phyloP scores from a whole-genome alignment of 2,797 vertebrate species.

The Hozukius guyotensis region DNA sequence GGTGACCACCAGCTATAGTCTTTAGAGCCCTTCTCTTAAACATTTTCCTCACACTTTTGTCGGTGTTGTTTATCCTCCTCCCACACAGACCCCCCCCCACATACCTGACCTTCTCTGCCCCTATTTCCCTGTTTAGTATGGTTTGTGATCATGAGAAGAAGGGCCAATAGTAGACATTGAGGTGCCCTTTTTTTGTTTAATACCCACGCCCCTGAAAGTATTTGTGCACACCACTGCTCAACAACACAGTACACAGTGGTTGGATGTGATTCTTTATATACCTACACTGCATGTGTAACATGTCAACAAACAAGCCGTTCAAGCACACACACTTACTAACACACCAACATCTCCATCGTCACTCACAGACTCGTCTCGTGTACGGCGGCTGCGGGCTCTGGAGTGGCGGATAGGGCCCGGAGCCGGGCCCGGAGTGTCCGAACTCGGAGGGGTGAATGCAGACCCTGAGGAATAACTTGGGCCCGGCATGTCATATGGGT shows the following conservation, averaged over 20 bases:
- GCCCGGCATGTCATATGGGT: constrained; percentile 94
- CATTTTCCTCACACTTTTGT: background rate
- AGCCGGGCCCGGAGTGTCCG: constrained; percentile 73
- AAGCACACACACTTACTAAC: constrained; percentile 83
- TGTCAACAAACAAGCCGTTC: constrained; percentile 58
- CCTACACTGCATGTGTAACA: constrained; percentile 30
- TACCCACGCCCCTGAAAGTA: background rate
- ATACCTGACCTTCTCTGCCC: background rate
- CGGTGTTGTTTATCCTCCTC: background rate
- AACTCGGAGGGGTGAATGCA: constrained; percentile 77
- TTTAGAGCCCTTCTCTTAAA: background rate
- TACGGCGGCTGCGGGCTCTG: constrained; percentile 87
- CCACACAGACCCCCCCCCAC: background rate
- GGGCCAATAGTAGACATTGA: background rate
- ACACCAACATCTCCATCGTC: constrained; percentile 84
- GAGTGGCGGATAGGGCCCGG: constrained; percentile 75
- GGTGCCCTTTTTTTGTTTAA: background rate
- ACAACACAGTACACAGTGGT: background rate
- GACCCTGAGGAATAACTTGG: constrained; percentile 90
- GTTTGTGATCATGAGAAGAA: background rate
- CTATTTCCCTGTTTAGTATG: background rate
- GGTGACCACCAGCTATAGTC: background rate
- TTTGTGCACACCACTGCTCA: constrained; percentile 7
- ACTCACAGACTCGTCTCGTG: constrained; percentile 94
- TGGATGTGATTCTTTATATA: constrained; percentile 7